Evolutionary conservation across 2,888 invertebrate species (phyloP), one percentile per base, ranked within the genome.

Genomic region (Koerneria pararmatus): DNA sequence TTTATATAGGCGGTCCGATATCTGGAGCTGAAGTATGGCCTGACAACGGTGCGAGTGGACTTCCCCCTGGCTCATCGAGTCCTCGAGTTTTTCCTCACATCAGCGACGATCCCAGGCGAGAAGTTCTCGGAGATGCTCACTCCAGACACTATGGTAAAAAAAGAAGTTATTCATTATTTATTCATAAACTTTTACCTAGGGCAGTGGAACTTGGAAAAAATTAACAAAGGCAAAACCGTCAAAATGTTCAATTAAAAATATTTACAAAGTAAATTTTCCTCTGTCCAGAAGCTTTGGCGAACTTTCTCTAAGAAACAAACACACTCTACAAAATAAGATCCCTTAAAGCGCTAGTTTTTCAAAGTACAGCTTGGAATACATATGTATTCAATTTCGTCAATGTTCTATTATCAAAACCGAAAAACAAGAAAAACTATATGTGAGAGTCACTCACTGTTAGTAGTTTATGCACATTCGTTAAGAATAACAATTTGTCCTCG

Each of bases 21-120:
- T 59, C 70, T 82, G 51, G 81, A 79, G 66, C 71, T 71, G 53
- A 78, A 79, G 67, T 80, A 82, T 69, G 82, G 79, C 62, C 27
- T 73, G 8, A 61, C 74, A 22, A 73, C 77, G 11, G 74, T 78
- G 54, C 69, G 89, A 80, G 88, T 90, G 74, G 83, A 82, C 51
- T 74, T 85, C 3, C 74, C 80, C 0, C 72, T 83, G 37, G 78
- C 86, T 65, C 82, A 82, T 69, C 81, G 83, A 66, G 83, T 41
- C 5, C 29, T 54, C 11, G 37, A 63, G 4, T 41, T 63, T 31
- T 63, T 63, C 63, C 15, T 63, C 37, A 37, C 63, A 19, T 63
- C 63, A 15, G 54, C 54, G 63, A 41, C 53, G 29, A 54, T n/a
- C 31, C 29, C 53, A 29, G 63, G 34, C 4, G 29, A 53, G 34